A percentile compares a stretch with the other conserved stretches of the same genome.
Conservation (phyloP, 2,113 vertebrate species). For the Stegostoma tigrinum region DNA sequence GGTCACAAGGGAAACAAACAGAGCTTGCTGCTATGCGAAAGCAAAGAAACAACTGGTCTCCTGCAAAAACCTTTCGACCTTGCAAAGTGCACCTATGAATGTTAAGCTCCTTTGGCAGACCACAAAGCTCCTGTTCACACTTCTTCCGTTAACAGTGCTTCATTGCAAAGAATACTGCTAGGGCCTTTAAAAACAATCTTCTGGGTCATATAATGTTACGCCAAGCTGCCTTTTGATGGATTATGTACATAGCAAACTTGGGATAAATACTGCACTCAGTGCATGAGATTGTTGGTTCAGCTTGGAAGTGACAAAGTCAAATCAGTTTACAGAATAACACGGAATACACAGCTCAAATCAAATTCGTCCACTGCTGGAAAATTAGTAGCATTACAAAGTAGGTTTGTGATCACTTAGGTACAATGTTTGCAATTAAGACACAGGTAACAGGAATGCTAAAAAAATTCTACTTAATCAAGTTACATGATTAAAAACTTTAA, state of each 20-base stretch:
- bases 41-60: conserved; percentile 48
- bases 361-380: neutral
- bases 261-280: conserved; percentile 30
- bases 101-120: conserved; percentile 41
- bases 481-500: neutral
- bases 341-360: conserved; percentile 13
- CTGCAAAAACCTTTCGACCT: conserved; percentile 49
- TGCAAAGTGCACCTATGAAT: conserved; percentile 43
- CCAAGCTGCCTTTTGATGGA: conserved; percentile 36
- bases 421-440: neutral
- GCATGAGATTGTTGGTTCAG: conserved; percentile 36
- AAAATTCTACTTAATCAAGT: neutral
- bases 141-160: conserved; percentile 38
- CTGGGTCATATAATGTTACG: conserved; percentile 31
- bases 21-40: conserved; percentile 40
- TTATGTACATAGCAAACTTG: conserved; percentile 37
- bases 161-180: conserved; percentile 4
- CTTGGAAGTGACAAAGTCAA: conserved; percentile 35
- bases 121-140: conserved; percentile 41
- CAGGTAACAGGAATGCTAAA: neutral
- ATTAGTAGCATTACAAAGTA: neutral
- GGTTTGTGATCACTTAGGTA: neutral
- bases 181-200: conserved; percentile 40
- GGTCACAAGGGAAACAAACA: conserved; percentile 45
- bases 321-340: conserved; percentile 18